Evolutionary conservation across 2,888 invertebrate genomes (phyloP), one percentile per base, ranked within the genome.

Genomic region (Tetropium fuscum): DNA sequence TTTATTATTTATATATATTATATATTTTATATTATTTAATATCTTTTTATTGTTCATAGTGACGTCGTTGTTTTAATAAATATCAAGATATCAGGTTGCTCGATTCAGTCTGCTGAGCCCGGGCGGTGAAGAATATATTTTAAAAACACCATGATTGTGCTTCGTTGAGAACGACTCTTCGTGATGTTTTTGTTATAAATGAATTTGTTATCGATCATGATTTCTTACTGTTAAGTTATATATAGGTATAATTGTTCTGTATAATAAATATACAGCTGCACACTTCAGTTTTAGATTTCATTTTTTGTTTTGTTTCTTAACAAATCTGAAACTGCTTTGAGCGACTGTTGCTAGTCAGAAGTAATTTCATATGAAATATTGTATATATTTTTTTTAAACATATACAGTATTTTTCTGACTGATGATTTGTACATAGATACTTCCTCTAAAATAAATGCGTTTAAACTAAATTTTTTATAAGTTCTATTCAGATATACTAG

Each of bases 351-450:
- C 78, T 79, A 79, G 79, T 80, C 78, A 76, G 75, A 76, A 71
- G 66, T 73, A 65, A 66, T 70, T 69, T 72, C 68, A 66, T 69
- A 65, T 55, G 61, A 75, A 77, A 78, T 78, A 78, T 78, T 78
- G 78, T 78, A 76, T 78, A 78, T 78, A 77, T 75, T 77, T 77
- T 48, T 75, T 67, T 63, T 49, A 75, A 77, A 75, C 72, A 76
- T 79, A 78, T 79, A 77, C 79, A 78, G 74, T 78, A 80, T 79
- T 80, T 79, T 78, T 79, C 76, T 78, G 79, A 78, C 77, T 68
- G 66, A 69, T 66, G 53, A 57, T 58, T 58, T 73, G 74, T 73
- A 72, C 57, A 74, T 74, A 72, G 54, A 65, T n/a, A n/a, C 48
- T 59, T 59, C 61, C 58, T 55, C 60, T 45, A 59, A 43, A 64